A percentile compares a stretch with the other conserved stretches of the same genome.
Conservation (phyloP, 2,113 vertebrate genomes). For the Corythaeola cristata region DNA sequence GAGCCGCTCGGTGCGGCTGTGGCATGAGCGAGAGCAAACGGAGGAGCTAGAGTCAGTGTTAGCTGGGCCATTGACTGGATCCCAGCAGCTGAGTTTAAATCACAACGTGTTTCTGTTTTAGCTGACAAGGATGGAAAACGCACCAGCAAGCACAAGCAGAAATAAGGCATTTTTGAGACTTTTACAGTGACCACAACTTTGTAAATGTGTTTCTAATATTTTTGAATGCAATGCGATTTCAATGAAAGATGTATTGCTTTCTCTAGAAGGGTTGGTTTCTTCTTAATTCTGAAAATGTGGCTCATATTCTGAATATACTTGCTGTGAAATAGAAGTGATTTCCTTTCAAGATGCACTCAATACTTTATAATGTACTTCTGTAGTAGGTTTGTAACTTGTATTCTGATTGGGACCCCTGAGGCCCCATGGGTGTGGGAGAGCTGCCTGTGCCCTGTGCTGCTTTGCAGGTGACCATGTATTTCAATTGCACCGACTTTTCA, state of each 20-base stretch:
- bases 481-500: no score
- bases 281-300: background rate
- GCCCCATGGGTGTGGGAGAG: accelerated
- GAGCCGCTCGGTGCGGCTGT: background rate
- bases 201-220: background rate
- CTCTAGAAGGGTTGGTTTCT: background rate
- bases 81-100: background rate
- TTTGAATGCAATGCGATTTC: background rate
- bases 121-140: background rate
- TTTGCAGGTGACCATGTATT: background rate
- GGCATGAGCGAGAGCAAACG: background rate
- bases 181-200: background rate
- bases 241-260: background rate
- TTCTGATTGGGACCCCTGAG: background rate
- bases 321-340: background rate
- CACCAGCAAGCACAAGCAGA: background rate
- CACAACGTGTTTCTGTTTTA: background rate
- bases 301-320: background rate
- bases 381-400: background rate
- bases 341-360: background rate
- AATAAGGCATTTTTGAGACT: background rate
- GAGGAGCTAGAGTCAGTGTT: background rate
- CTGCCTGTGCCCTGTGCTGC: accelerated
- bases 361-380: background rate
- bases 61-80: background rate